Percentiles rank a stretch among this genome's conserved stretches.
Evolutionary conservation across 2,113 vertebrate genomes (phyloP).

Genomic region (Macheiramphus alcinus): DNA sequence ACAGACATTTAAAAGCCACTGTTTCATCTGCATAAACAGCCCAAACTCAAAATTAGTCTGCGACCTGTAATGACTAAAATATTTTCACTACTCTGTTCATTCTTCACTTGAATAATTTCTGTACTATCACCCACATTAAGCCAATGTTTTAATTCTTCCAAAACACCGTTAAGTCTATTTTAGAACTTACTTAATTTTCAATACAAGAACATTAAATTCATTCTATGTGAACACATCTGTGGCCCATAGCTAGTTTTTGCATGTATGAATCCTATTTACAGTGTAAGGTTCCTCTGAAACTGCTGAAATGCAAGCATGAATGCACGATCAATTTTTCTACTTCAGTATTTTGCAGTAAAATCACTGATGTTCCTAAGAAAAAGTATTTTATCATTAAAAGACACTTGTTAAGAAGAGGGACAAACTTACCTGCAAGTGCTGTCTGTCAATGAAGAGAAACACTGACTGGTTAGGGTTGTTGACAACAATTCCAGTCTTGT

Average conservation of each 20-base stretch:
- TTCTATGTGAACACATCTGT: background rate
- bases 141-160: background rate
- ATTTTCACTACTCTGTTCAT: background rate
- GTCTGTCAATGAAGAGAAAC: conserved; percentile 98
- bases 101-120: background rate
- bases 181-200: background rate
- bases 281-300: background rate
- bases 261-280: background rate
- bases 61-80: background rate
- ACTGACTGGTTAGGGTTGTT: conserved; percentile 94
- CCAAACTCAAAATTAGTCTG: background rate
- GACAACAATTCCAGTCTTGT: conserved; percentile 97
- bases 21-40: background rate
- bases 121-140: background rate
- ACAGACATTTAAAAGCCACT: background rate
- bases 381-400: background rate
- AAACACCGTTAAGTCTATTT: background rate
- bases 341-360: background rate
- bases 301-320: background rate
- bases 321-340: background rate
- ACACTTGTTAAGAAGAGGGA: background rate
- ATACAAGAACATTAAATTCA: background rate
- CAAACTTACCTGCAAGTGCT: conserved; percentile 91
- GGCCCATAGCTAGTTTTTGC: background rate
- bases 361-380: background rate